Percentiles rank a stretch among this genome's conserved stretches.
phyloP scores from a whole-genome alignment of 1,140 invertebrate genomes.

The Phocides pigmalion region DNA sequence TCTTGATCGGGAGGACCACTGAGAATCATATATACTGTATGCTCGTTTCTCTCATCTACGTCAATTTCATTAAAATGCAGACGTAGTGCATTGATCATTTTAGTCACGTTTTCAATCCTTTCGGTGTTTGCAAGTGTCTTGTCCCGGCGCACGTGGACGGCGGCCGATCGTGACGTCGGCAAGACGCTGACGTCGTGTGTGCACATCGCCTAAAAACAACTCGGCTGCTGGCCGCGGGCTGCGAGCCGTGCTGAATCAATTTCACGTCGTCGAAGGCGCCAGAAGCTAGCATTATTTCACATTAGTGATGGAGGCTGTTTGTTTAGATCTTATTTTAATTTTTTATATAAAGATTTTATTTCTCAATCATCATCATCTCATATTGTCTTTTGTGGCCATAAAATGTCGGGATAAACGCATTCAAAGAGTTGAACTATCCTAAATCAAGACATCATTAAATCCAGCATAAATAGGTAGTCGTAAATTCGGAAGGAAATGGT shows the following conservation, averaged over 20 bases:
- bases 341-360: too few species aligned
- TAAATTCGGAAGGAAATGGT: neutral
- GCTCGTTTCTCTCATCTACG: too few species aligned
- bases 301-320: conserved; percentile 17
- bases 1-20: too few species aligned
- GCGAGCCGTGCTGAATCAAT: conserved; percentile 22
- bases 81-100: conserved; percentile 1
- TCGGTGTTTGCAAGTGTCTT: conserved; percentile 3
- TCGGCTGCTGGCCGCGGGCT: conserved; percentile 9
- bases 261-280: conserved; percentile 21
- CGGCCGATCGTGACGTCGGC: conserved; percentile 5
- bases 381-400: too few species aligned
- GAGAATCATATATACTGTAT: too few species aligned
- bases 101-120: neutral
- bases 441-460: too few species aligned
- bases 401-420: too few species aligned
- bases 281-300: conserved; percentile 1
- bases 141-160: neutral
- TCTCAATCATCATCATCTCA: too few species aligned
- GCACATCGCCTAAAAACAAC: conserved; percentile 18
- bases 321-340: conserved; percentile 22
- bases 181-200: conserved; percentile 4
- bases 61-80: too few species aligned
- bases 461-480: neutral
- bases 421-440: too few species aligned